Evolutionary conservation across 2,797 vertebrate genomes (phyloP).

Genomic region (Brotula barbata): DNA sequence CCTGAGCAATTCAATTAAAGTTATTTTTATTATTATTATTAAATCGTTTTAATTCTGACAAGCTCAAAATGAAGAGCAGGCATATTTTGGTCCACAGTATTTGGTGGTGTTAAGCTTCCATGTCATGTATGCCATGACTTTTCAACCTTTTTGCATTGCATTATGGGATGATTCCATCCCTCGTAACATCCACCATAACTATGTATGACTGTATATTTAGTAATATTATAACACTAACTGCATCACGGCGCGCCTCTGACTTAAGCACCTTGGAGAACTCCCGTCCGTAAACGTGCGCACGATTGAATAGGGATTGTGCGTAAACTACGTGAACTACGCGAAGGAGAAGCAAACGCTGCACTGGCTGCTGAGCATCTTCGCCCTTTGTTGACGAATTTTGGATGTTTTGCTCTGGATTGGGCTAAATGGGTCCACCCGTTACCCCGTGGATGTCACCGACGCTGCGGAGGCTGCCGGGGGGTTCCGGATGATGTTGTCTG

Average conservation of each 20-base stretch:
- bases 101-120: too few species aligned
- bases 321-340: slow-evolving; percentile 63
- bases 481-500: slow-evolving; percentile 9
- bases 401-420: background rate
- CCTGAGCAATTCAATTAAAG: too few species aligned
- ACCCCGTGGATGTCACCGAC: slow-evolving; percentile 6
- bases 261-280: slow-evolving; percentile 83
- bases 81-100: too few species aligned
- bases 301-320: slow-evolving; percentile 52
- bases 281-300: slow-evolving; percentile 48
- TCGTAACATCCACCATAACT: too few species aligned
- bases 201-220: too few species aligned
- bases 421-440: background rate
- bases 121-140: too few species aligned
- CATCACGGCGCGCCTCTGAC: slow-evolving; percentile 7
- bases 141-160: too few species aligned
- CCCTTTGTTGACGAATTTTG: slow-evolving; percentile 29
- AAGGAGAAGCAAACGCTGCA: slow-evolving; percentile 19
- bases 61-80: too few species aligned
- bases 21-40: too few species aligned
- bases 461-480: slow-evolving; percentile 2
- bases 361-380: slow-evolving; percentile 14
- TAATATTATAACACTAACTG: too few species aligned
- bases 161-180: too few species aligned
- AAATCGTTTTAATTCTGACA: too few species aligned